phyloP scores from a whole-genome alignment of 2,113 vertebrate genomes.

The Istiophorus platypterus region DNA sequence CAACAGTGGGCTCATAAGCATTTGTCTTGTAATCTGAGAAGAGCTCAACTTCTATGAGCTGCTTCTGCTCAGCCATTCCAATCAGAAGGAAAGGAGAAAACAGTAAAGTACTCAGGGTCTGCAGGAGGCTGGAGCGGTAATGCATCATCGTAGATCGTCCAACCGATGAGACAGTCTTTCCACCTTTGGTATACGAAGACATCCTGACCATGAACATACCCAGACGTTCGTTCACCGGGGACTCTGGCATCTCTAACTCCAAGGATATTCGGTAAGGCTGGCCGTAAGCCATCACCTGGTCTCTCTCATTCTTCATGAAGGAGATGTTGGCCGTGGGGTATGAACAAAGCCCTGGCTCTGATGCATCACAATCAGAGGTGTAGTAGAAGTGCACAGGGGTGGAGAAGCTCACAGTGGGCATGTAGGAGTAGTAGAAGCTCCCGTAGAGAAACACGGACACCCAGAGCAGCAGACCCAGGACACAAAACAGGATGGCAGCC shows the following conservation, averaged over 20 bases:
- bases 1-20: slow-evolving; percentile 87
- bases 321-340: slow-evolving; percentile 92
- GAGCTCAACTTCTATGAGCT: slow-evolving; percentile 90
- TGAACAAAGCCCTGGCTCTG: slow-evolving; percentile 85
- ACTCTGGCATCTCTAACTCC: slow-evolving; percentile 91
- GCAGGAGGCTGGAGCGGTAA: slow-evolving; percentile 89
- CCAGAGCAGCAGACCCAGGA: slow-evolving; percentile 90
- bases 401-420: slow-evolving; percentile 92
- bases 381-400: slow-evolving; percentile 90
- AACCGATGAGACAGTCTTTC: slow-evolving; percentile 84
- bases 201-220: slow-evolving; percentile 94
- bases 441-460: slow-evolving; percentile 93
- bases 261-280: slow-evolving; percentile 90
- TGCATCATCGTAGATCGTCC: slow-evolving; percentile 91
- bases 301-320: slow-evolving; percentile 86
- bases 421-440: slow-evolving; percentile 95
- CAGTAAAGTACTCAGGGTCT: slow-evolving; percentile 86
- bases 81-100: slow-evolving; percentile 88
- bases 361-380: slow-evolving; percentile 86
- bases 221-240: slow-evolving; percentile 88
- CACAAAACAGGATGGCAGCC: slow-evolving; percentile 87
- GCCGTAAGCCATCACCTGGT: slow-evolving; percentile 90
- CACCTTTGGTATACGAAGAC: slow-evolving; percentile 87
- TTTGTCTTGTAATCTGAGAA: slow-evolving; percentile 88
- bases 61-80: slow-evolving; percentile 90